Evolutionary conservation across 2,113 vertebrate genomes (phyloP), one percentile per base, ranked within the genome.

Genomic region (Mystacornis crossleyi): DNA sequence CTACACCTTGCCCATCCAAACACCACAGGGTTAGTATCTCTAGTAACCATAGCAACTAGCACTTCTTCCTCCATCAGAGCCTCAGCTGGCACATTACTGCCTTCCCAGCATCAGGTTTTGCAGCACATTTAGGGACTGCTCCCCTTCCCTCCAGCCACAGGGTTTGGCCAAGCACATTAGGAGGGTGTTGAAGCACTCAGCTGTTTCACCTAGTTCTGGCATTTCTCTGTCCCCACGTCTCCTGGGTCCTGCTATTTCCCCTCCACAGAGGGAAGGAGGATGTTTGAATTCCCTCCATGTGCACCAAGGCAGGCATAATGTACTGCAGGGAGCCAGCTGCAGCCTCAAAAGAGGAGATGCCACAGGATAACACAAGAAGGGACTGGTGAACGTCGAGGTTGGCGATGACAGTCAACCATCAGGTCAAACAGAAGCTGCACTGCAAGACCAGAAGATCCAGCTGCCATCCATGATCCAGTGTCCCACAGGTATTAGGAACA

Each of bases 41-140:
- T 38, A 15, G 91, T 97, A 90, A 77, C 93, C 84, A 96, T 91
- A 82, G 91, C 85, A 95, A 97, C 95, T 53, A 85, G 86, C 69
- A 93, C 72, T 72, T 91, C 89, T 87, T 84, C 70, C 78, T 90
- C 92, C 70, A 94, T 74, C 88, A 86, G 47, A 84, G 90, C 81
- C 65, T 91, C 89, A 86, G 86, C 86, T 95, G 88, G 88, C 86
- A 95, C 26, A n/a, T 51, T 61, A 40, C 73, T 82, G 93, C 65
- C 60, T 95, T 86, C 43, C 89, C 61, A 85, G 83, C 36, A 86
- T 74, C 80, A 89, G 83, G 57, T 58, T 96, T 81, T 89, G 83
- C 53, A 67, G 53, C 57, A 43, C 34, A 43, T 78, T 86, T 62
- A 71, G 43, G 82, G 64, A 71, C 34, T 14, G 12, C 33, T 55